Percentiles rank a stretch among this genome's conserved stretches.
These are phyloP conservation scores for Philotrypesis tridentata DNA, from an alignment of 1,140 invertebrate genomes.

Conservation along the genomic window DNA sequence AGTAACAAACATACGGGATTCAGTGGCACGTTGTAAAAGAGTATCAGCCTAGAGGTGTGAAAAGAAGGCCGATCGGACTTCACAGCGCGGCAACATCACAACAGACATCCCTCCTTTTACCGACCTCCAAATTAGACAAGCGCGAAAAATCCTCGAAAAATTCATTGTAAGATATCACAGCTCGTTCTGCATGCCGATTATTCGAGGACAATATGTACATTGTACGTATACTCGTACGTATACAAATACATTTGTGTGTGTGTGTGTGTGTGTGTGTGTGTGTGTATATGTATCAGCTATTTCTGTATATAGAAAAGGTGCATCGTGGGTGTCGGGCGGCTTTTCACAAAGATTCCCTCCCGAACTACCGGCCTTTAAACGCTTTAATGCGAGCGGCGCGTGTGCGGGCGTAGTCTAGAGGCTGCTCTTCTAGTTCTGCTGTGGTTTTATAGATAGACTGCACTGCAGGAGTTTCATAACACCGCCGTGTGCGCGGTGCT, in stretches of 20 bases:
- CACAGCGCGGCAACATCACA: background rate
- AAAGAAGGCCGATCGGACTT: background rate
- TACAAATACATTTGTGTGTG: too few species aligned
- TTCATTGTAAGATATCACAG: background rate
- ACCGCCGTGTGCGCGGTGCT: background rate
- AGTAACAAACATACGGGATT: background rate
- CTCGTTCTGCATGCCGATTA: background rate
- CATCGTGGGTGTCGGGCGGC: background rate
- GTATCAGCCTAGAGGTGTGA: background rate
- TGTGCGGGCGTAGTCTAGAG: background rate
- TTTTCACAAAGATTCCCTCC: background rate
- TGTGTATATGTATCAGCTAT: too few species aligned
- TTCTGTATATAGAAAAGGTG: background rate
- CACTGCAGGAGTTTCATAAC: background rate
- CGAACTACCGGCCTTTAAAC: background rate
- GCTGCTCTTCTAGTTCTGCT: background rate
- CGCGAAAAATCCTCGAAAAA: background rate
- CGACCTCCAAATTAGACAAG: background rate
- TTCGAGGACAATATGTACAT: background rate
- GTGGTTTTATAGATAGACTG: background rate
- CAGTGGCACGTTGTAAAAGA: background rate
- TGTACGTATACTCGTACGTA: too few species aligned
- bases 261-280: too few species aligned
- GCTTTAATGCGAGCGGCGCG: background rate
- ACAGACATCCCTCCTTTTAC: background rate